Base-by-base conservation (phyloP, 1,140 invertebrate species). In the Hyles vespertilio region DNA sequence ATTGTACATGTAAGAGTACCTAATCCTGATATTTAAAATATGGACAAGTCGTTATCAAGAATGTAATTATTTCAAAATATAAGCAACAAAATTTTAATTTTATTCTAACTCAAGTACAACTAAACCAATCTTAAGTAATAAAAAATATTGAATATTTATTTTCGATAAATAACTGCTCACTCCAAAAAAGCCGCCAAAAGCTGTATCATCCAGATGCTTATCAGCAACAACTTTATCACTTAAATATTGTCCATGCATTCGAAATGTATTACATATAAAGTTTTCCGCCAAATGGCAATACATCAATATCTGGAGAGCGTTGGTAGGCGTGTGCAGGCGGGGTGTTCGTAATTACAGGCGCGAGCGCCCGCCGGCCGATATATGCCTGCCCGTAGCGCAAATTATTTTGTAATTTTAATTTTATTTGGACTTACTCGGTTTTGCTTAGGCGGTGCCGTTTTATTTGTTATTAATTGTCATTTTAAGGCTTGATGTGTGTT, bases 401-500 rank as follows among this genome's bases (percentile, higher is more conserved):
- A 87, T 83, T 84, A 86, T 84, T 87, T 84, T 82, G 74, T 82
- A 75, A 84, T 80, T 80, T 81, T 81, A 77, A 77, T 80, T 78
- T 84, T 87, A 84, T 82, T 84, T 82, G 76, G 61, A 79, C 72
- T 79, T 84, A 76, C 65, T 53, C 58, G 36, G 55, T 58, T 62
- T 66, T 45, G 22, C 49, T 67, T 66, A 47, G 63, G 55, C 58
- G 65, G 57, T 48, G 12, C 48, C 6, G n/a, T 67, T 58, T 59
- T 65, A 58, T 51, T 46, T 34, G 48, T 7, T 50, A 22, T 48
- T 46, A 46, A 48, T n/a, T 22, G 47, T 48, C 22, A 12, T 11
- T 12, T 22, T 12, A 6, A 8, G 36, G 36, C 8, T 40, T 22
- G 2, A 40, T 40, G 1, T 40, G 36, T 40, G 36, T 40, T 40